Conservation (phyloP, 2,888 invertebrate genomes). For the Torymus tubicola region DNA sequence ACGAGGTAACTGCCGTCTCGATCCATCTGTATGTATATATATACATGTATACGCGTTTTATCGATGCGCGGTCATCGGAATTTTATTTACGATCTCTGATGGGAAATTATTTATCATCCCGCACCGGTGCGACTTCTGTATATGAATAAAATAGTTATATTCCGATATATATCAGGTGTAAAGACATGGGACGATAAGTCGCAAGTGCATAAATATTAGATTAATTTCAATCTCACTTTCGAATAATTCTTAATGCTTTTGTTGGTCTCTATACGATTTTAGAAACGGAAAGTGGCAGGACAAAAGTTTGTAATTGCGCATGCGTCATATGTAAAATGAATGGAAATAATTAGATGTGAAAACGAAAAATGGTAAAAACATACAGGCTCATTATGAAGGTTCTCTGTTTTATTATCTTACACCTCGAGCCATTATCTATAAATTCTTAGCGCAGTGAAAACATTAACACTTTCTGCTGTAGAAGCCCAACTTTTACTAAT, state of each 20-base stretch:
- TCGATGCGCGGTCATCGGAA: slow-evolving; percentile 10
- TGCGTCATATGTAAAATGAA: too few species aligned
- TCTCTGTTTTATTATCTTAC: too few species aligned
- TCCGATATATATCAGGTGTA: background rate
- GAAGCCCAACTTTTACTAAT: slow-evolving; percentile 2
- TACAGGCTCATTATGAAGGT: too few species aligned
- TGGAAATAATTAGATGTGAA: too few species aligned
- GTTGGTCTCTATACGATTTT: too few species aligned
- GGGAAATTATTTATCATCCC: background rate
- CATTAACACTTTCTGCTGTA: slow-evolving; percentile 14
- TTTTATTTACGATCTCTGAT: slow-evolving; percentile 19
- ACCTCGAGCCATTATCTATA: background rate
- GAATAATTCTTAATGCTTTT: too few species aligned
- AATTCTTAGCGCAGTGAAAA: slow-evolving; percentile 11
- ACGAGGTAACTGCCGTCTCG: background rate
- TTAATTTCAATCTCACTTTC: background rate
- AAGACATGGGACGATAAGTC: too few species aligned
- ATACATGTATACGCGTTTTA: background rate
- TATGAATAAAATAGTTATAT: slow-evolving; percentile 3
- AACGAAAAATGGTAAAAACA: too few species aligned
- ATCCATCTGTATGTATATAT: too few species aligned
- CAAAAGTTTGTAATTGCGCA: too few species aligned
- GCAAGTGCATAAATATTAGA: slow-evolving; percentile 13
- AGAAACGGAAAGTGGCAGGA: too few species aligned
- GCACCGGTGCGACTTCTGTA: background rate